Conservation (phyloP, 2,888 invertebrate species). For the Scaeva pyrastri region DNA sequence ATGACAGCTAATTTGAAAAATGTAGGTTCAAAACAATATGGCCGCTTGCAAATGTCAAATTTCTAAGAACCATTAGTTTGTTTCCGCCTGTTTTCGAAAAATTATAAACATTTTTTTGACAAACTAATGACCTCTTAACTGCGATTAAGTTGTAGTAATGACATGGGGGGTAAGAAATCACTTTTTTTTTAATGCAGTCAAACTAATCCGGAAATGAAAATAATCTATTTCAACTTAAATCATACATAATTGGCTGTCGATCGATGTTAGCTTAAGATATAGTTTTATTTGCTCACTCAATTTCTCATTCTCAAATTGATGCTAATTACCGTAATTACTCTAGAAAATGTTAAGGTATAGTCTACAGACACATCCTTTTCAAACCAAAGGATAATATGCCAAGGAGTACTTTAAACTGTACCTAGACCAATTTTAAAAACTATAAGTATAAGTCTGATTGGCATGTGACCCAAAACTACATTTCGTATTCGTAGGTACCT, state of each 20-base stretch:
- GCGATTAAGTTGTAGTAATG: not conserved
- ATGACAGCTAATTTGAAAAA: too few species aligned
- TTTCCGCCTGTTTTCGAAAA: too few species aligned
- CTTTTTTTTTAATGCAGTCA: not conserved
- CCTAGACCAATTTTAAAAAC: conserved; percentile 34
- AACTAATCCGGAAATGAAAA: conserved; percentile 57
- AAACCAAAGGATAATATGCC: conserved; percentile 8
- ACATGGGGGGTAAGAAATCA: not conserved
- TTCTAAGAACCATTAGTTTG: too few species aligned
- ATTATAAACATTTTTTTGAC: too few species aligned
- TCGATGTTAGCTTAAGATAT: too few species aligned
- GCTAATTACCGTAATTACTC: conserved; percentile 60
- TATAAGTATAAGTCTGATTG: conserved; percentile 50
- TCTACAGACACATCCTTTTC: not conserved
- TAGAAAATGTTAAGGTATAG: not conserved
- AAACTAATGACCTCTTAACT: too few species aligned
- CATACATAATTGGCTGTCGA: conserved; percentile 11
- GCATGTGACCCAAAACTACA: conserved; percentile 51
- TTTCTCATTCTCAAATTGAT: conserved; percentile 3
- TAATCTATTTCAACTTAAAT: conserved; percentile 59
- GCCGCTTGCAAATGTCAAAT: too few species aligned
- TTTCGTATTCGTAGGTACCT: too few species aligned
- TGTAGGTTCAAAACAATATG: too few species aligned
- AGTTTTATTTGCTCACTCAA: conserved; percentile 31
- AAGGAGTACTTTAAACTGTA: conserved; percentile 47